Evolutionary conservation across 2,113 vertebrate species (phyloP), one percentile per base, ranked within the genome.

Genomic region (Neolamprologus falcicula): DNA sequence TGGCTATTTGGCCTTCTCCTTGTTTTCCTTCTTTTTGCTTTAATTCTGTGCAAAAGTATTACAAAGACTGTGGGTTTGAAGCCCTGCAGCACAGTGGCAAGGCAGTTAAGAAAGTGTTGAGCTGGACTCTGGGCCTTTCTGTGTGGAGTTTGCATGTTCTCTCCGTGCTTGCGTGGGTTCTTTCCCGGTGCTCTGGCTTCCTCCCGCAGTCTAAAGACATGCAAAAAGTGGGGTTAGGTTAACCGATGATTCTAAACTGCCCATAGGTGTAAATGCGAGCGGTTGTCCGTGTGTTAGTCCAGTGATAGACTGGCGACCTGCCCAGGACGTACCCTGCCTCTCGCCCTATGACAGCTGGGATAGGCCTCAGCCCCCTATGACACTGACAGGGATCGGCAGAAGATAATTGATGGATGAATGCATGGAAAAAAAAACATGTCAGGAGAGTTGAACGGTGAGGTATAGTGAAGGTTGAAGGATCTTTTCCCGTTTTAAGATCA

Each of bases 141-240:
- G 28, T 61, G 5, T 19, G 3, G 61, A 21, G 61, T 66, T 66
- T 66, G 4, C 33, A 37, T 66, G 61, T 13, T 37, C 33, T 66
- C 0, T 66, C 10, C 0, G 19, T 37, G 19, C 19, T 66, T 37
- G 61, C 17, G 0, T 66, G 10, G 31, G 0, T 66, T 5, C 10
- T 37, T n/a, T 5, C 31, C 61, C 17, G 0, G 31, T 0, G 10
- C 31, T n/a, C 31, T 66, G 10, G 61, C 61, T 8, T 66, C 0
- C 33, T 37, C 33, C 33, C 1, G 0, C 33, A 37, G 61, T 66
- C 33, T 7, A 21, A 66, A 66, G 1, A 2, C 61, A 66, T 66
- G 4, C 33, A 66, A 66, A 66, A 37, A 37, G 61, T 66, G 61
- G 17, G 17, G 10, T 66, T 35, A n/a, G 1, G 61, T 66, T 1